These are phyloP conservation scores for Campoletis sonorensis DNA, from an alignment of 1,140 invertebrate genomes.

Conservation along the genomic window DNA sequence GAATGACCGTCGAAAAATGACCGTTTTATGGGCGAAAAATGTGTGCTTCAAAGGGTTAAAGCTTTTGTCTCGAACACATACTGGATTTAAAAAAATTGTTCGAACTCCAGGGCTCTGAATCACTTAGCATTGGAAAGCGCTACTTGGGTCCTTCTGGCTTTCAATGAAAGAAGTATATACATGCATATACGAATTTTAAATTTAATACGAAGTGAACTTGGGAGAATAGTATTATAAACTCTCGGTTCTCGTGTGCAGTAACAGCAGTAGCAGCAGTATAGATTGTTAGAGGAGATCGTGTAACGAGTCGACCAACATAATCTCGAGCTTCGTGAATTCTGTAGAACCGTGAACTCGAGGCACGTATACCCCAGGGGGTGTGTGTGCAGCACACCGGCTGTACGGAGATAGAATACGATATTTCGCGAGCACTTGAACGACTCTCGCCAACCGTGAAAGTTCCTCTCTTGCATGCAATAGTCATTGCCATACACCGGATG, in stretches of 20 bases:
- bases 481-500: conserved; percentile 16
- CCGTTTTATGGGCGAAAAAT: no score
- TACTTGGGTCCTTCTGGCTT: neutral
- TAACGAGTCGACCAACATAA: conserved; percentile 47
- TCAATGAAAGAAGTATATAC: neutral
- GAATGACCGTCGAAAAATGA: no score
- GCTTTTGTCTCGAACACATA: neutral
- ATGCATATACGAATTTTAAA: conserved; percentile 7
- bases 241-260: conserved; percentile 5
- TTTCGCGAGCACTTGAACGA: conserved; percentile 36
- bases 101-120: neutral
- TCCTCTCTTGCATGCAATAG: conserved; percentile 17
- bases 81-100: neutral
- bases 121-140: neutral
- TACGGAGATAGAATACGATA: conserved; percentile 45
- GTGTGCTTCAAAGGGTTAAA: no score
- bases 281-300: conserved; percentile 40
- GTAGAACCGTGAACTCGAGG: conserved; percentile 14
- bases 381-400: conserved; percentile 18
- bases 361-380: conserved; percentile 33
- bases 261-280: conserved; percentile 25
- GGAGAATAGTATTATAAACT: conserved; percentile 32
- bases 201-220: conserved; percentile 24
- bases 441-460: conserved; percentile 22
- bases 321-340: conserved; percentile 44